Conservation (phyloP, 2,888 invertebrate genomes). For the Sphinx pinastri region DNA sequence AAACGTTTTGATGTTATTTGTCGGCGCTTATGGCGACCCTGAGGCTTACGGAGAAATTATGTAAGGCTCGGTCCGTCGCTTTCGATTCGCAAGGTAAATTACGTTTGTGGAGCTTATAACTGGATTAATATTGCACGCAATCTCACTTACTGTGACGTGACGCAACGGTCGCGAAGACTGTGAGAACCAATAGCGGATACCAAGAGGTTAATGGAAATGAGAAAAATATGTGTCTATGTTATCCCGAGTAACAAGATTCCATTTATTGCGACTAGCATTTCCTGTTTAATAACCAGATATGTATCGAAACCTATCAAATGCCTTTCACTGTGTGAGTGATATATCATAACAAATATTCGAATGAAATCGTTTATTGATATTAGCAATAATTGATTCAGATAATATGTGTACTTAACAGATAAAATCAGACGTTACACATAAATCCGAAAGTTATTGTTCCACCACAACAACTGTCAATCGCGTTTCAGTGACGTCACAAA, state of each 20-base stretch:
- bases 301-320: not conserved
- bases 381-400: not conserved
- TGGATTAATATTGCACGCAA: conserved; percentile 19
- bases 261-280: conserved; percentile 10
- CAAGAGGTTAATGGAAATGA: conserved; percentile 11
- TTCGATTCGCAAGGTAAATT: conserved; percentile 20
- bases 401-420: conserved; percentile 18
- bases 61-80: conserved; percentile 30
- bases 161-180: not conserved
- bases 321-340: conserved; percentile 7
- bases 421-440: conserved; percentile 18
- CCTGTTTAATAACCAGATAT: conserved; percentile 16
- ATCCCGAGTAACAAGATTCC: conserved; percentile 5
- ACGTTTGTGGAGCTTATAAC: conserved; percentile 7
- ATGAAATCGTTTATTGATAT: conserved; percentile 16
- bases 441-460: conserved; percentile 13
- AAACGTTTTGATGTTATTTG: conserved; percentile 60
- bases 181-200: conserved; percentile 11
- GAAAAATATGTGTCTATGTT: conserved; percentile 8
- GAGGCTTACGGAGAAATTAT: conserved; percentile 49
- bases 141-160: not conserved
- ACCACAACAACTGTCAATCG: conserved; percentile 26
- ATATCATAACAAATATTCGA: conserved; percentile 4
- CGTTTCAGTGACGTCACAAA: conserved; percentile 24
- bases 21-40: conserved; percentile 43